Evolutionary conservation across 2,888 invertebrate species (phyloP).

Genomic region (Cyclophora albipunctata): DNA sequence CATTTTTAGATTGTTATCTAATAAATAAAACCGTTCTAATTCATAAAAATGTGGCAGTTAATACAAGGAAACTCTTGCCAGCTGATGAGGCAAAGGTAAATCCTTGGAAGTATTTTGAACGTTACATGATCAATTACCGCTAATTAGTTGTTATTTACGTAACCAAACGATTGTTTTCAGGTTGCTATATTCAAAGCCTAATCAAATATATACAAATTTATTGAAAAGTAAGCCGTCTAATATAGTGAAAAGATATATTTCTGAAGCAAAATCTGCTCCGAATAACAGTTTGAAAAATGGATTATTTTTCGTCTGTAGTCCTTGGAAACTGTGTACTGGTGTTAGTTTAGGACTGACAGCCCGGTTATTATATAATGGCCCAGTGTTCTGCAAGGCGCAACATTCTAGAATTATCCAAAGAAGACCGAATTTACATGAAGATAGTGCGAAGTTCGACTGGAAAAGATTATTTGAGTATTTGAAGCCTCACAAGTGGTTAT

Average conservation of each 20-base stretch:
- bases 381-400: slow-evolving; percentile 79
- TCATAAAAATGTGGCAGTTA: slow-evolving; percentile 60
- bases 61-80: slow-evolving; percentile 48
- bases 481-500: slow-evolving; percentile 83
- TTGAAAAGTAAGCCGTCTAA: slow-evolving; percentile 48
- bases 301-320: slow-evolving; percentile 44
- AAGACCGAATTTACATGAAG: slow-evolving; percentile 59
- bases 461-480: slow-evolving; percentile 81
- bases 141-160: background rate
- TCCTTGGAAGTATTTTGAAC: background rate
- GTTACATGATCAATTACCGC: slow-evolving; percentile 8
- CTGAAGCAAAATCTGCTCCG: slow-evolving; percentile 36
- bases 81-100: slow-evolving; percentile 52
- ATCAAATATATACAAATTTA: slow-evolving; percentile 41
- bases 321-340: slow-evolving; percentile 67
- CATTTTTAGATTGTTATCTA: too few relatives aligned
- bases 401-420: slow-evolving; percentile 75
- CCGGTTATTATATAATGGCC: slow-evolving; percentile 60
- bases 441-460: slow-evolving; percentile 85
- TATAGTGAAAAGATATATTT: slow-evolving; percentile 41
- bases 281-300: slow-evolving; percentile 44
- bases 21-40: background rate
- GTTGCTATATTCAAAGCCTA: slow-evolving; percentile 41
- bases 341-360: slow-evolving; percentile 56
- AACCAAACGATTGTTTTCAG: slow-evolving; percentile 35